Percentiles rank a stretch among this genome's conserved stretches.
These are phyloP conservation scores for Brachyistius frenatus DNA, from an alignment of 2,113 vertebrate genomes.

Conservation along the genomic window DNA sequence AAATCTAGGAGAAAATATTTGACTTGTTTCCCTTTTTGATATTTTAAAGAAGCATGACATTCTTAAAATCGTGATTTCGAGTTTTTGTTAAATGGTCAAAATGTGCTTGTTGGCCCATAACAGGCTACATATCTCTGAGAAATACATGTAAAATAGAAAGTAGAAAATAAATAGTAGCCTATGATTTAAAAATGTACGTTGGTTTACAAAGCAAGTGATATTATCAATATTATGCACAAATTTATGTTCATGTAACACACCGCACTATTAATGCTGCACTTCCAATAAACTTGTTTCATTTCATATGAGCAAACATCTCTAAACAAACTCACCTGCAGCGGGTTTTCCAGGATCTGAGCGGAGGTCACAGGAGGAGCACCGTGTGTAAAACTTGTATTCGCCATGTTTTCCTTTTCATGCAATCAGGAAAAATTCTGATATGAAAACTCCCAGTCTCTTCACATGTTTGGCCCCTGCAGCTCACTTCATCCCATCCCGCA, in stretches of 20 bases:
- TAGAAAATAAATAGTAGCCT: not conserved
- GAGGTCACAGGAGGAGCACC: conserved; percentile 10
- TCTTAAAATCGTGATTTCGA: not conserved
- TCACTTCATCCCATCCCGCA: conserved; percentile 34
- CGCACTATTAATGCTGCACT: not conserved
- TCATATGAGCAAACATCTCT: not conserved
- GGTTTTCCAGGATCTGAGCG: conserved; percentile 61
- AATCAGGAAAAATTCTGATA: not conserved
- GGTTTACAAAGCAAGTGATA: no score
- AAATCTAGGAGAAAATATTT: no score
- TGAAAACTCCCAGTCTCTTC: conserved; percentile 3
- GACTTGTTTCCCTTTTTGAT: no score
- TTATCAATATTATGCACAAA: no score
- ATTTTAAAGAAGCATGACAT: no score
- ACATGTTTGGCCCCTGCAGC: conserved; percentile 36
- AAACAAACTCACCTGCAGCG: conserved; percentile 64
- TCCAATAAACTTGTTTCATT: not conserved
- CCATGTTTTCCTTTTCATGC: conserved; percentile 60
- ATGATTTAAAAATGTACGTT: no score
- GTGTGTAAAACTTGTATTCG: conserved; percentile 43
- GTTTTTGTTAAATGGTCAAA: not conserved
- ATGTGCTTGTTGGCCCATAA: no score
- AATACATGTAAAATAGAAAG: not conserved
- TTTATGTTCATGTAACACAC: not conserved
- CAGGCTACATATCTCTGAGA: no score